phyloP scores from a whole-genome alignment of 2,888 invertebrate genomes.

The Strigamia transsilvanica region DNA sequence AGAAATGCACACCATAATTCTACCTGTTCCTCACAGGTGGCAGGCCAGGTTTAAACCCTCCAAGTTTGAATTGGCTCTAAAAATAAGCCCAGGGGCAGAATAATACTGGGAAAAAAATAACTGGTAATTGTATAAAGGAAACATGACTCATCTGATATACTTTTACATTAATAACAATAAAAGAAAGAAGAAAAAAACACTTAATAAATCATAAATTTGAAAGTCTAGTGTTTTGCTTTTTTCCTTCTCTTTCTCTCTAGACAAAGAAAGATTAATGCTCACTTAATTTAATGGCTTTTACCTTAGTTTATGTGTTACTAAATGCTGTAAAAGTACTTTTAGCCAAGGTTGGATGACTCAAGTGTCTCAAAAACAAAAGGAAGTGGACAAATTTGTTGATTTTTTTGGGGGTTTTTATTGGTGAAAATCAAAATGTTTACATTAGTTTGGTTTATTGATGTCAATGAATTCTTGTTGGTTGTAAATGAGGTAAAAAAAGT shows the following conservation, averaged over 20 bases:
- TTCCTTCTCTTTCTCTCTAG: neutral
- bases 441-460: neutral
- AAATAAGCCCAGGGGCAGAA: neutral
- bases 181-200: neutral
- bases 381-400: conserved; percentile 54
- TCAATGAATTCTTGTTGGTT: neutral
- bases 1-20: neutral
- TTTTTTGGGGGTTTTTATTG: neutral
- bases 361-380: conserved; percentile 38
- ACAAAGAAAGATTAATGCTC: neutral
- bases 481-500: too few species aligned
- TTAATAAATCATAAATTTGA: neutral
- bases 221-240: neutral
- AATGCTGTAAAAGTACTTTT: neutral
- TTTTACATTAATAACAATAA: neutral
- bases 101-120: neutral
- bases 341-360: conserved; percentile 54
- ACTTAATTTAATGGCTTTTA: neutral
- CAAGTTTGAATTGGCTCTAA: neutral
- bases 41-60: neutral
- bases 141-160: conserved; percentile 25
- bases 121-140: neutral
- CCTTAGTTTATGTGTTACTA: conserved; percentile 14
- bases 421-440: neutral
- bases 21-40: neutral